These are phyloP conservation scores for Petroica traversi DNA, from an alignment of 2,113 vertebrate genomes.

Conservation along the genomic window DNA sequence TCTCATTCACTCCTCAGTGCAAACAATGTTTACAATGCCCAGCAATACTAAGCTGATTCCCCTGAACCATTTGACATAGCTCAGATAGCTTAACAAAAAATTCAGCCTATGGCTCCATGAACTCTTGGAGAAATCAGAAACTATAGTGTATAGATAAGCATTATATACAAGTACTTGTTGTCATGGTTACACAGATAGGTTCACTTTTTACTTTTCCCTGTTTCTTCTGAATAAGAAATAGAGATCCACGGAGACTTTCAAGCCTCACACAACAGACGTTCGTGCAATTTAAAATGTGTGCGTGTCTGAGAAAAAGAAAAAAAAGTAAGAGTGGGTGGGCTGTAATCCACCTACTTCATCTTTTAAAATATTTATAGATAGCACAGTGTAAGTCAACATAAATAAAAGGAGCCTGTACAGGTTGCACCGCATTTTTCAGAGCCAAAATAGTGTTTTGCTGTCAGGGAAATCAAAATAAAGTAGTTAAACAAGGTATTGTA, in stretches of 20 bases:
- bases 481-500: neutral
- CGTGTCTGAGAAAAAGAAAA: fast-evolving
- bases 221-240: neutral
- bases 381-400: neutral
- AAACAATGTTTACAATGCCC: neutral
- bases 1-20: neutral
- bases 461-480: slow-evolving; percentile 18
- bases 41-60: neutral
- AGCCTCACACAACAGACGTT: neutral
- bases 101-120: neutral
- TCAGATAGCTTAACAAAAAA: slow-evolving; percentile 13
- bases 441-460: neutral
- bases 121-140: slow-evolving; percentile 18
- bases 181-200: slow-evolving; percentile 42
- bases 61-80: neutral
- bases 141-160: neutral
- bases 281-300: neutral
- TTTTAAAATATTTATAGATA: slow-evolving; percentile 50
- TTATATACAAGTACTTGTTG: slow-evolving; percentile 15
- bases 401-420: neutral
- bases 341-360: slow-evolving; percentile 11
- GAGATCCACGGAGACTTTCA: slow-evolving; percentile 20
- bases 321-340: neutral
- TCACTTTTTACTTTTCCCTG: slow-evolving; percentile 7
- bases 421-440: slow-evolving; percentile 5